Base-by-base conservation (phyloP, 1,140 invertebrate genomes). In the Elymnias hypermnestra region DNA sequence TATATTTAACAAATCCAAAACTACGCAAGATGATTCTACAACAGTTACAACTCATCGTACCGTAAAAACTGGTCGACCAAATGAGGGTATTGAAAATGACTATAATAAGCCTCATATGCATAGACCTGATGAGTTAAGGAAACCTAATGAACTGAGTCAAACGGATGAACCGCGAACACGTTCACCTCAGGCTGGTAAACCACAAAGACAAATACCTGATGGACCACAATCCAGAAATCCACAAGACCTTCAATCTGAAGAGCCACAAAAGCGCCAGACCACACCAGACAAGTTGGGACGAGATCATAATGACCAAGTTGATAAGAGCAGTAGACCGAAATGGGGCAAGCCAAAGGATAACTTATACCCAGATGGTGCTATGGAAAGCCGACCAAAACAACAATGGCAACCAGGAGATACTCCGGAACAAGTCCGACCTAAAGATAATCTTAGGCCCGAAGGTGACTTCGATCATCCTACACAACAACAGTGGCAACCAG, bases 261-360 rank as follows among this genome's bases (percentile, higher is more conserved):
- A 33, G 9, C 15, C 10, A 29, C 26, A 12, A 6, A 13, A 8
- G 17, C 26, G 1, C 4, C 14, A 33, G 5, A 21, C 19, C 31
- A 35, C 17, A 22, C 9, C 83, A n/a, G n/a, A n/a, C n/a, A n/a
- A n/a, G n/a, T n/a, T n/a, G n/a, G n/a, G n/a, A n/a, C n/a, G 81
- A 45, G 86, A 75, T 37, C 71, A 86, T 19, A 90, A 91, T 61
- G 91, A 91, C 9, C 21, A 26, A 12, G 15, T 9, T 7, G 33
- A 45, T 26, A 41, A 49, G 19, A 18, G 37, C 33, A 12, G 29
- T 45, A 82, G 64, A 53, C 87, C 87, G 9, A 87, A 88, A 63
- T 89, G 66, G 54, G 70, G 70, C 5, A 72, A 70, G 48, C 87
- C 86, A 0, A 75, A 88, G 51, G 89, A 90, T 64, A 92, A 92